Base-by-base conservation (phyloP, 2,888 invertebrate species). In the Pediacus dermestoides region DNA sequence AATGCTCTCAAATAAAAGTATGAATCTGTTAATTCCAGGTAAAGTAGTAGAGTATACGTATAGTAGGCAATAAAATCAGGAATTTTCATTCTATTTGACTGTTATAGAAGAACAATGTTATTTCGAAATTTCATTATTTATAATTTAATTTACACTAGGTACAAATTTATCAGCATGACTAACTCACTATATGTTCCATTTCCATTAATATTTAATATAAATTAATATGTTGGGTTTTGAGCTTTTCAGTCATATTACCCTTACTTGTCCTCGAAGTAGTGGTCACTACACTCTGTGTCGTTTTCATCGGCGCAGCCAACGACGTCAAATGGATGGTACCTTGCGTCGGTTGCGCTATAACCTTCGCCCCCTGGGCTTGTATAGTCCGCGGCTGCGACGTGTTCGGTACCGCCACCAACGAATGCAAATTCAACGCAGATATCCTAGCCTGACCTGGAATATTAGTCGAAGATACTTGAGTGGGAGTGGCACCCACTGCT, bases 261-360 rank as follows among this genome's bases (percentile, higher is more conserved):
- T 9, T 26, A 34, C 13, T 3, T 25, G 36, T 34, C 30, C 37
- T 38, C 2, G 50, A 16, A 4, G 50, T 8, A 10, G 34, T 34
- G 11, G 61, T 48, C n/a, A 52, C 52, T 28, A 52, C 49, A 18
- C 46, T 48, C 28, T 54, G 54, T 18, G 57, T 49, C 15, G 61
- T 57, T 53, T 67, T 66, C 30, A 63, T 55, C 28, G 64, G 55
- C 3, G 63, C 43, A 11, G 65, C 55, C 41, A 70, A 56, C 22
- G 65, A 63, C 10, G 70, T 63, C 34, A 70, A 53, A 55, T 70
- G 70, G 42, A 70, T 67, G 16, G 68, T 60, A 36, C 67, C 68
- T 66, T 39, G 67, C 22, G 64, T 52, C 6, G 66, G 58, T 42
- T 70, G 70, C 14, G 70, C 61, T 23, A 70, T 70, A 41, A 70